Base-by-base conservation (phyloP, 1,140 invertebrate genomes). In the Drosophila seguyi region DNA sequence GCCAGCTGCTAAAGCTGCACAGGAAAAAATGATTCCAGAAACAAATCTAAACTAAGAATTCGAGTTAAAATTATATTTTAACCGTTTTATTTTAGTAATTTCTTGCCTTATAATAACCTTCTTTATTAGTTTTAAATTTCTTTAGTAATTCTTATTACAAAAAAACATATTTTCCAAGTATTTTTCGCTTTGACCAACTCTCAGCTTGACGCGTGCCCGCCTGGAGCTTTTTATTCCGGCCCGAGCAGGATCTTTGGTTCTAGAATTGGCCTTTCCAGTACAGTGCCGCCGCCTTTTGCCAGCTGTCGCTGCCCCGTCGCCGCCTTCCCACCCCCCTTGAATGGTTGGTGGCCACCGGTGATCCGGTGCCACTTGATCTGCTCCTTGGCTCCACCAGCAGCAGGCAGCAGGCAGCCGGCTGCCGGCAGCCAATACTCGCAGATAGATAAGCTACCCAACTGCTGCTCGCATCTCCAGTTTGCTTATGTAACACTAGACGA, bases 201-300 rank as follows among this genome's bases (percentile, higher is more conserved):
- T 63, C 71, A 75, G 75, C 76, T 65, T 45, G 48, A 50, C 83
- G 83, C 83, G 82, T 86, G 82, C 71, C 67, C 60, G 83, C 71
- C 71, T 60, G 56, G 29, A 84, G 75, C 80, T 38, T 31, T 55
- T 68, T n/a, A 29, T 58, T 16, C 66, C 59, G 69, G n/a, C 42
- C n/a, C 14, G 1, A 59, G 52, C 68, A 59, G 29, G 36, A 78
- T 55, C 55, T 71, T 20, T 4, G 34, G 27, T 42, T 67, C 55
- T 61, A 45, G 41, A 34, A 27, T 25, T 56, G 50, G 25, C 38
- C n/a, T 36, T 38, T 62, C 20, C 44, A 69, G 84, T 88, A 88
- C 84, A 88, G 84, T 88, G 84, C 84, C 85, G 84, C 84, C 58
- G 81, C 69, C 80, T 88, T 88, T 88, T 88, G 80, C 80, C 84